Evolutionary conservation across 1,140 invertebrate genomes (phyloP), one percentile per base, ranked within the genome.

Genomic region (Hestina assimilis): DNA sequence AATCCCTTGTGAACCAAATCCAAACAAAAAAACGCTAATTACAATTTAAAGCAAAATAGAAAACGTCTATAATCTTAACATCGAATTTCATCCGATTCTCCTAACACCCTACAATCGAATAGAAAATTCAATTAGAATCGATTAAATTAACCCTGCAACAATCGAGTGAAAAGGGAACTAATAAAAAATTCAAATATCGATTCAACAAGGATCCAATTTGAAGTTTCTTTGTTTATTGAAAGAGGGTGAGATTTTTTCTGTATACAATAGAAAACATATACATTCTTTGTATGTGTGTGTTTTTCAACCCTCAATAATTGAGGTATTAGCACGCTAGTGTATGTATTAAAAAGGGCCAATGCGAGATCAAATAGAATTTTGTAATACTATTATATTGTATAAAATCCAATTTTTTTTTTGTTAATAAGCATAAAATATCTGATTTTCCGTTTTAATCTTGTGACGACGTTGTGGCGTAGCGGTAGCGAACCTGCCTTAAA

Each of bases 101-200:
- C 7, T 20, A 42, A 24, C 24, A 42, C 35, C 21, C 35, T 38
- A 11, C 26, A 31, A 50, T 52, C 42, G 48, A 21, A 46, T 42
- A 43, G 19, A 53, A 62, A 63, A 58, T 58, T 63, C 35, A 58
- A 63, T 58, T 59, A 59, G 45, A 55, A 51, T 53, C 51, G 40
- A 46, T 55, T 59, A 53, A 17, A 50, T 33, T 53, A 33, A 26
- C 33, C 40, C 40, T 24, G 46, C 45, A 47, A 47, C 45, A 24
- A 43, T 52, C 33, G 15, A 40, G 20, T 45, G 53, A 29, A 68
- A 62, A 56, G 31, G 41, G 62, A 59, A 59, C 41, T 56, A 71
- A 77, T 79, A 69, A 75, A 76, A 76, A 75, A 76, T 72, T 72
- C 72, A 74, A 72, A 74, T 61, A 72, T 75, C 69, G 62, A 71